Evolutionary conservation across 2,888 invertebrate species (phyloP), one percentile per base, ranked within the genome.

Genomic region (Drosophila testacea): DNA sequence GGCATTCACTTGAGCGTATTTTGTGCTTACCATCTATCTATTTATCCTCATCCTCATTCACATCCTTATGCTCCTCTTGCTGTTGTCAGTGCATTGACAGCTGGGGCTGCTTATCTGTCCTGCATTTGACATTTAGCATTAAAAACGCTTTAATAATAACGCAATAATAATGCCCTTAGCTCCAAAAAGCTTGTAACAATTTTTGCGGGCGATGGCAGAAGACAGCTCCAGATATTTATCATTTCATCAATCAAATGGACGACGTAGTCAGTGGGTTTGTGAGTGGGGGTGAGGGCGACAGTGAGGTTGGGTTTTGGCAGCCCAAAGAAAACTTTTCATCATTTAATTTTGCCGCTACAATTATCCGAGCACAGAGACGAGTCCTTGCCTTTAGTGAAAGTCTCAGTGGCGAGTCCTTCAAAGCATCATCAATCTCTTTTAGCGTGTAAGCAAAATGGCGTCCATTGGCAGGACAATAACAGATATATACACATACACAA

Each of bases 51-150:
- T 44, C 9, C 42, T 30, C 30, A 30, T 42, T 6, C 56, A 30
- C 39, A 16, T 36, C 11, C 36, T 22, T 30, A 11, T 16, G 6
- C 50, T 38, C n/a, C 16, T 51, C 32, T 51, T 71, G 34, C 38
- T 54, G 34, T 44, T 54, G 54, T 54, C 57, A 54, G 46, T 79
- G 77, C 85, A 86, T 88, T 88, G 85, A 86, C 85, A 86, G 85
- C 86, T 81, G 65, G 81, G 80, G 68, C 82, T 86, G 86, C 89
- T 86, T 88, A 87, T 87, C 87, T 83, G 87, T 87, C 88, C 87
- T 87, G 86, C 87, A 81, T 87, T 87, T 87, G 86, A 87, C 86
- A 88, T 87, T 87, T 88, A 86, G 86, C 87, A 86, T 88, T 86
- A 86, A 86, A 86, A 88, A 86, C 85, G 88, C 81, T 86, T 86